Conservation (phyloP, 2,113 vertebrate species). For the Natator depressus region DNA sequence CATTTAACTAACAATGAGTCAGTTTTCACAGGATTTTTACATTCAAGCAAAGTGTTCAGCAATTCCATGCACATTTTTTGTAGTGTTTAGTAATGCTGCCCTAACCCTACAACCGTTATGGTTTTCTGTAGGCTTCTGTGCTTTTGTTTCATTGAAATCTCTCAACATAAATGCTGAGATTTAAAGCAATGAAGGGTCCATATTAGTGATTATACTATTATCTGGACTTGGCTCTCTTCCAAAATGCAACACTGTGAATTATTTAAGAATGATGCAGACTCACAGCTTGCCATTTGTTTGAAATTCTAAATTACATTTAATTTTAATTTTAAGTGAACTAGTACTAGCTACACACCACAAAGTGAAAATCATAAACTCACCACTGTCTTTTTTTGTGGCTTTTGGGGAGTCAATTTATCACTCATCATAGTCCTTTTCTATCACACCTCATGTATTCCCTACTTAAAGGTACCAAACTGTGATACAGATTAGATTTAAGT, state of each 20-base stretch:
- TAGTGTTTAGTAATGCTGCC: not conserved
- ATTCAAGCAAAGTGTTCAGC: not conserved
- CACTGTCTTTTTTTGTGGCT: not conserved
- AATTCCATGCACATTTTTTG: not conserved
- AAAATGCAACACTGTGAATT: not conserved
- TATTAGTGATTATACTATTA: not conserved
- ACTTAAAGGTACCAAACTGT: not conserved
- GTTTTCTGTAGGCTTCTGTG: not conserved
- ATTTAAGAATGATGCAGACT: not conserved
- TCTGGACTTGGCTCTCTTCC: not conserved
- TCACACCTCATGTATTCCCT: not conserved
- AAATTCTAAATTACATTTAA: not conserved
- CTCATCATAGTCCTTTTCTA: not conserved
- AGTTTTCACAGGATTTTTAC: accelerated
- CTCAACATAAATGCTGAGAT: not conserved
- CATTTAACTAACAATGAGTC: accelerated
- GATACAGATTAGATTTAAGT: not conserved
- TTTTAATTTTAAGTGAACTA: not conserved
- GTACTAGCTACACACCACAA: not conserved
- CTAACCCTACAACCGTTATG: accelerated
- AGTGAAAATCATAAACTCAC: not conserved
- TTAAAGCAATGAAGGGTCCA: not conserved
- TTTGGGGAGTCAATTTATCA: not conserved
- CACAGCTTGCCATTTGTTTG: not conserved
- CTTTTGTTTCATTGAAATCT: not conserved